Conservation (phyloP, 2,797 vertebrate genomes). For the Etheostoma nigrum region DNA sequence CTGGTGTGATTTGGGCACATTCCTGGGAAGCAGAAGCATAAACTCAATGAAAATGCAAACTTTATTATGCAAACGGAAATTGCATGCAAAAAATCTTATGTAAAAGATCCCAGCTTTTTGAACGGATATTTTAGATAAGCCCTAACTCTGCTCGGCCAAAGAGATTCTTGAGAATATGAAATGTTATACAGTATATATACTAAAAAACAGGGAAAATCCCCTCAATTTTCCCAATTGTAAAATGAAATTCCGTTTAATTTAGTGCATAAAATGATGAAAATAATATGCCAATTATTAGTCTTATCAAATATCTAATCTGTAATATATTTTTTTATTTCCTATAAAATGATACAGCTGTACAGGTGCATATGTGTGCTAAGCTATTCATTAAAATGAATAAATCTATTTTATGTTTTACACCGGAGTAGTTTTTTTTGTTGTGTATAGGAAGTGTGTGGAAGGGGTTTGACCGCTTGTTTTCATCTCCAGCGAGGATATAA, state of each 20-base stretch:
- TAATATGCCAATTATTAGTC: neutral
- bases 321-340: too few species aligned
- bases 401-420: too few species aligned
- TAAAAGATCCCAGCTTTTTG: slow-evolving; percentile 76
- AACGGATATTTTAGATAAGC: slow-evolving; percentile 74
- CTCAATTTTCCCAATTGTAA: neutral
- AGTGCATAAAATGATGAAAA: neutral
- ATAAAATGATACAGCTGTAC: too few species aligned
- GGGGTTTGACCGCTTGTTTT: too few species aligned
- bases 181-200: too few species aligned
- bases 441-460: too few species aligned
- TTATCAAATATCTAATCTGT: neutral
- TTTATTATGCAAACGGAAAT: slow-evolving; percentile 76
- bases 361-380: too few species aligned
- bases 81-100: slow-evolving; percentile 82
- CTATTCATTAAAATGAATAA: too few species aligned
- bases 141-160: neutral
- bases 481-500: too few species aligned
- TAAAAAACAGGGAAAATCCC: slow-evolving; percentile 16
- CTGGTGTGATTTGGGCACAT: slow-evolving; percentile 61
- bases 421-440: too few species aligned
- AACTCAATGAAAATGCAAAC: slow-evolving; percentile 73
- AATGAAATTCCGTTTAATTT: neutral
- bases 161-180: slow-evolving; percentile 35
- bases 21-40: slow-evolving; percentile 72